A percentile compares a stretch with the other conserved stretches of the same genome.
phyloP scores from a whole-genome alignment of 1,140 invertebrate species.

The Drosophila asahinai region DNA sequence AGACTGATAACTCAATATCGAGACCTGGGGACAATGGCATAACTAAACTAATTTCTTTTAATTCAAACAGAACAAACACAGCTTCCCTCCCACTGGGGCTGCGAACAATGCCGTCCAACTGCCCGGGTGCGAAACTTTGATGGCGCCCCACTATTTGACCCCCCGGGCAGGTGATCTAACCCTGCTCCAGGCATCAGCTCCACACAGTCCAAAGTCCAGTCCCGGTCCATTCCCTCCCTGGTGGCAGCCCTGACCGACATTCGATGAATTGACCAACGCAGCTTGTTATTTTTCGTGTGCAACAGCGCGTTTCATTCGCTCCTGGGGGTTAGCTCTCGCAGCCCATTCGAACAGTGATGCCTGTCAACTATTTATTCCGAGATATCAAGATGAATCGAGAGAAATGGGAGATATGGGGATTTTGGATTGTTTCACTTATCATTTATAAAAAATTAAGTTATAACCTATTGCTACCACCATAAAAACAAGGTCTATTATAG shows the following conservation, averaged over 20 bases:
- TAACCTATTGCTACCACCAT: too few species aligned
- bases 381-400: neutral
- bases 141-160: constrained; percentile 13
- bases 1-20: constrained; percentile 25
- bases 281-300: constrained; percentile 81
- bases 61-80: constrained; percentile 22
- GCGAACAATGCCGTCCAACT: constrained; percentile 33
- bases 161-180: neutral
- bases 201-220: neutral
- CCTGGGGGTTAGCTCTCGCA: constrained; percentile 22
- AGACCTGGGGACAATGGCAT: constrained; percentile 13
- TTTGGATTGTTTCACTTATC: too few species aligned
- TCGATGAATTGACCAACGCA: constrained; percentile 81
- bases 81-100: neutral
- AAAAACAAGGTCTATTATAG: neutral
- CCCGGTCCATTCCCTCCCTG: constrained; percentile 12
- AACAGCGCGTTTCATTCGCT: constrained; percentile 74
- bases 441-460: too few species aligned
- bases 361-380: neutral
- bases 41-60: constrained; percentile 67
- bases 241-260: constrained; percentile 75
- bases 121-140: constrained; percentile 41
- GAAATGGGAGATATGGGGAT: too few species aligned
- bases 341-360: constrained; percentile 9
- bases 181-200: neutral